phyloP scores from a whole-genome alignment of 2,888 invertebrate species.

The Rhamphomyia laevipes region DNA sequence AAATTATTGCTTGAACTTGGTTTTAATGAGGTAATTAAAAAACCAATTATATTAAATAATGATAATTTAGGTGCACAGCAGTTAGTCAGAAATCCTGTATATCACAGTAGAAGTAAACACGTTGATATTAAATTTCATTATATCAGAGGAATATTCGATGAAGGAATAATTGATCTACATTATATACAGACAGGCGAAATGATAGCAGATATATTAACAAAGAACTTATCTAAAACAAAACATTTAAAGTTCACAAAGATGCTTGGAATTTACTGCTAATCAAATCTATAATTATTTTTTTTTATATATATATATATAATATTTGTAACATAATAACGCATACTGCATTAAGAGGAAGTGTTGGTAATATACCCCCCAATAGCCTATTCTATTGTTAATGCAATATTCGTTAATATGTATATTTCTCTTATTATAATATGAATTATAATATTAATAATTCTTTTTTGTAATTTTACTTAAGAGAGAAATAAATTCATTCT shows the following conservation, averaged over 20 bases:
- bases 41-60: constrained; percentile 1
- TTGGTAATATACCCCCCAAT: too few species aligned
- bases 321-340: too few species aligned
- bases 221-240: constrained; percentile 4
- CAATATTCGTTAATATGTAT: too few species aligned
- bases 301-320: background rate
- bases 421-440: too few species aligned
- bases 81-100: constrained; percentile 6
- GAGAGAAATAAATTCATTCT: too few species aligned
- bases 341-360: too few species aligned
- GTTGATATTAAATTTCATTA: constrained; percentile 7
- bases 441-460: too few species aligned
- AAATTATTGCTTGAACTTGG: constrained; percentile 5
- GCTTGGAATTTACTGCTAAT: background rate
- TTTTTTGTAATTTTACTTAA: too few species aligned
- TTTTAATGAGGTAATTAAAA: background rate
- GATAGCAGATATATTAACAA: constrained; percentile 7
- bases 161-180: background rate
- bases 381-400: too few species aligned
- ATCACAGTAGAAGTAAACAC: constrained; percentile 5
- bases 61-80: constrained; percentile 7
- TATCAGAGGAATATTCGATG: constrained; percentile 6
- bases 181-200: constrained; percentile 1
- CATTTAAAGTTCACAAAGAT: background rate
- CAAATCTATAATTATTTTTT: background rate